Percentiles rank a stretch among this genome's conserved stretches.
Conservation (phyloP, 2,797 vertebrate species). For the Phrynocephalus vlangalii region DNA sequence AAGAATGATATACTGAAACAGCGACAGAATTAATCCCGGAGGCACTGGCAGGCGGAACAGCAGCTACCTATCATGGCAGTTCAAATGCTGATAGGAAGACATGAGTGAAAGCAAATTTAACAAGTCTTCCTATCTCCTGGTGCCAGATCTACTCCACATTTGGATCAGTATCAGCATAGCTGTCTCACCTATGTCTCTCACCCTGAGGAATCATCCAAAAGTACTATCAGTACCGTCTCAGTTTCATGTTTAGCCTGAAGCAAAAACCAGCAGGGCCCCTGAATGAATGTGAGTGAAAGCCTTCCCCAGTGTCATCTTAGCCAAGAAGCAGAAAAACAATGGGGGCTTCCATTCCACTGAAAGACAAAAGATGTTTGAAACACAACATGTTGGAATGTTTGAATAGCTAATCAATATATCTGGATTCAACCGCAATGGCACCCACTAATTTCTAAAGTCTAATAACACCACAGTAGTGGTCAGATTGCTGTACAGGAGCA, state of each 20-base stretch:
- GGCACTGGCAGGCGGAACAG: background rate
- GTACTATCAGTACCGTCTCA: background rate
- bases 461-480: background rate
- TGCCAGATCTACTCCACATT: background rate
- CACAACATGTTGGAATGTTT: background rate
- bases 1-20: background rate
- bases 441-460: background rate
- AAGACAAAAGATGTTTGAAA: background rate
- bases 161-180: background rate
- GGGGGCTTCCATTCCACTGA: background rate
- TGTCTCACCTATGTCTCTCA: background rate
- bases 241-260: slow-evolving; percentile 16
- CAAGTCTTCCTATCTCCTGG: background rate
- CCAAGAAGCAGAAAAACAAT: background rate
- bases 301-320: background rate
- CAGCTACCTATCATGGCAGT: background rate
- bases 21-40: slow-evolving; percentile 13
- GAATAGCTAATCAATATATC: background rate
- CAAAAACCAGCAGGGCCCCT: background rate
- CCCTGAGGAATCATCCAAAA: slow-evolving; percentile 1
- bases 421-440: background rate
- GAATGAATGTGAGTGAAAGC: background rate
- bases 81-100: slow-evolving; percentile 12
- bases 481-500: too few species aligned
- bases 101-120: slow-evolving; percentile 7